Evolutionary conservation across 2,797 vertebrate species (phyloP).

Genomic region (Myripristis murdjan): DNA sequence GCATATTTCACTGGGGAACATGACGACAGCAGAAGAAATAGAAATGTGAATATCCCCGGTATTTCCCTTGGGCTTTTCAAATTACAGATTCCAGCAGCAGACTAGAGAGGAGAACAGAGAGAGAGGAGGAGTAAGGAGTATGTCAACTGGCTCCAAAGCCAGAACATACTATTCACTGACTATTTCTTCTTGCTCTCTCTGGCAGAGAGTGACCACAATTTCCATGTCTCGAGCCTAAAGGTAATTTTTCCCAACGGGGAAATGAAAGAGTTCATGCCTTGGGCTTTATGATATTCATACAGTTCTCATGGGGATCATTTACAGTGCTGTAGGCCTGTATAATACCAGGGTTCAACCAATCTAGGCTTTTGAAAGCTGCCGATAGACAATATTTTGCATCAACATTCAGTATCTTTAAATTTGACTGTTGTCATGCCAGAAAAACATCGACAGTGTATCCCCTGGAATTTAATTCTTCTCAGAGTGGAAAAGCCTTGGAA

Average conservation of each 20-base stretch:
- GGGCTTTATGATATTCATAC: slow-evolving; percentile 16
- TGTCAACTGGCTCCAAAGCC: slow-evolving; percentile 64
- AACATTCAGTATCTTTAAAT: background rate
- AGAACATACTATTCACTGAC: slow-evolving; percentile 73
- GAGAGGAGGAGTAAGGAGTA: slow-evolving; percentile 58
- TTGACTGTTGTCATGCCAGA: background rate
- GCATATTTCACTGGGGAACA: slow-evolving; percentile 73
- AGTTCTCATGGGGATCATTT: slow-evolving; percentile 1
- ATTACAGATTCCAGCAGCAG: slow-evolving; percentile 80
- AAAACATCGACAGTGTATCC: background rate
- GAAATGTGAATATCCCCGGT: slow-evolving; percentile 76
- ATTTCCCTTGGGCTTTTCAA: slow-evolving; percentile 82
- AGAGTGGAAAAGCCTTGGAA: background rate
- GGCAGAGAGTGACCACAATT: slow-evolving; percentile 64
- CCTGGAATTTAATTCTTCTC: background rate
- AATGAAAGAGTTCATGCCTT: slow-evolving; percentile 32
- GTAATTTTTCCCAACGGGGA: slow-evolving; percentile 49
- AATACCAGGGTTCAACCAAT: background rate
- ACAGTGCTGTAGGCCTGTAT: background rate
- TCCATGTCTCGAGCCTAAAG: slow-evolving; percentile 68
- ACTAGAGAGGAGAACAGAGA: slow-evolving; percentile 54
- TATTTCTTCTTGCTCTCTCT: slow-evolving; percentile 42
- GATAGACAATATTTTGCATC: background rate
- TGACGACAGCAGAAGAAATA: slow-evolving; percentile 78
- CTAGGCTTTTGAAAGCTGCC: background rate